Evolutionary conservation across 2,797 vertebrate species (phyloP).

Genomic region (Bovichtus diacanthus): DNA sequence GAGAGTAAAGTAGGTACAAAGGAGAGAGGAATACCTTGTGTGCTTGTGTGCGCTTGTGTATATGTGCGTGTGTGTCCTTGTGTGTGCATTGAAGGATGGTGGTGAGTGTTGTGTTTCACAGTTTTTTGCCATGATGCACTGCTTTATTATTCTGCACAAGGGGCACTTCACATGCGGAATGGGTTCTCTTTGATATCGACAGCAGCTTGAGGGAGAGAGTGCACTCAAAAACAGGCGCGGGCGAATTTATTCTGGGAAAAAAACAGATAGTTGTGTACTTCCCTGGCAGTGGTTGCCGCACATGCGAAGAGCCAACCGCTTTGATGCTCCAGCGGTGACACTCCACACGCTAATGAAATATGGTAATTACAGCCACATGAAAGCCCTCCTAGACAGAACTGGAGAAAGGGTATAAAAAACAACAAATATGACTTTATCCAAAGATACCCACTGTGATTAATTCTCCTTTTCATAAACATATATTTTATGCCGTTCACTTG

Average conservation of each 20-base stretch:
- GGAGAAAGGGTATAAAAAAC: conserved; percentile 80
- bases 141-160: conserved; percentile 88
- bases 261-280: conserved; percentile 83
- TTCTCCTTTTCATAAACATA: conserved; percentile 84
- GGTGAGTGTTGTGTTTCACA: conserved; percentile 86
- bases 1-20: conserved; percentile 71
- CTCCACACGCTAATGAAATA: conserved; percentile 86
- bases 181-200: conserved; percentile 89
- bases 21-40: conserved; percentile 60
- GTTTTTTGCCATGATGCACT: conserved; percentile 88
- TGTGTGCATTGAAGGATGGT: conserved; percentile 70
- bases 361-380: conserved; percentile 88
- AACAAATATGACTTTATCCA: conserved; percentile 88
- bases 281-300: conserved; percentile 77
- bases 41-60: conserved; percentile 22
- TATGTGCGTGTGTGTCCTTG: conserved; percentile 55
- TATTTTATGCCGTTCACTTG: conserved; percentile 77
- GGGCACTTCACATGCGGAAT: conserved; percentile 88
- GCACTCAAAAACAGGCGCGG: conserved; percentile 88
- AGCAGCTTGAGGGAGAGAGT: conserved; percentile 88
- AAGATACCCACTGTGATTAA: conserved; percentile 83
- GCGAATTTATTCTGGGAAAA: conserved; percentile 85
- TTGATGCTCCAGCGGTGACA: conserved; percentile 87
- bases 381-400: conserved; percentile 76
- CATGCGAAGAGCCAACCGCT: conserved; percentile 81